phyloP scores from a whole-genome alignment of 2,113 vertebrate species.

The Irena cyanogastra region DNA sequence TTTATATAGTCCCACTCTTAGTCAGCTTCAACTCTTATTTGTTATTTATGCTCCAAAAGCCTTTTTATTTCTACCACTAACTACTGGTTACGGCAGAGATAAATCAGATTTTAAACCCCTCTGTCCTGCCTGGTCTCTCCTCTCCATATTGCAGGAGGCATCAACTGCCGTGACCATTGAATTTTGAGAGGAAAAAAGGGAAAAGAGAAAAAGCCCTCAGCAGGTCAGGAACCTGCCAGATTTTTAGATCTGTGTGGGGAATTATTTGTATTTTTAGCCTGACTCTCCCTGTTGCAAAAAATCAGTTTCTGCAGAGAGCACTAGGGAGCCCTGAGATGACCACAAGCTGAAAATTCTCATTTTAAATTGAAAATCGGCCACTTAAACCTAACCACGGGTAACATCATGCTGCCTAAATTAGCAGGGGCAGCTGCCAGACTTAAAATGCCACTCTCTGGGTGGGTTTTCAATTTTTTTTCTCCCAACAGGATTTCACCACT shows the following conservation, averaged over 20 bases:
- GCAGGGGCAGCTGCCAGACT: rapidly evolving
- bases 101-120: background rate
- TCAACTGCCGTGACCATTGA: background rate
- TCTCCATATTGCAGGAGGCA: background rate
- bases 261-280: background rate
- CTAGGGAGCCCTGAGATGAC: rapidly evolving
- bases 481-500: background rate
- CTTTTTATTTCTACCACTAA: background rate
- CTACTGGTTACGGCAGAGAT: background rate
- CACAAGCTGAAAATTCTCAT: background rate
- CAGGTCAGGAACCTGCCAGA: background rate
- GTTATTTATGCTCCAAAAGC: background rate
- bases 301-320: background rate
- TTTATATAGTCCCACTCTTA: background rate
- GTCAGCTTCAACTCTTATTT: background rate
- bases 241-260: background rate
- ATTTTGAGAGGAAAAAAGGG: background rate
- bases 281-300: background rate
- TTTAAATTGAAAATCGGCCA: background rate
- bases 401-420: background rate
- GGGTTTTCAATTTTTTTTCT: background rate
- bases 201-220: background rate
- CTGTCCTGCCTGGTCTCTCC: background rate
- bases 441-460: background rate
- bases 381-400: background rate